A percentile compares a stretch with the other conserved stretches of the same genome.
phyloP scores from a whole-genome alignment of 2,113 vertebrate species.

The Oreochromis niloticus region DNA sequence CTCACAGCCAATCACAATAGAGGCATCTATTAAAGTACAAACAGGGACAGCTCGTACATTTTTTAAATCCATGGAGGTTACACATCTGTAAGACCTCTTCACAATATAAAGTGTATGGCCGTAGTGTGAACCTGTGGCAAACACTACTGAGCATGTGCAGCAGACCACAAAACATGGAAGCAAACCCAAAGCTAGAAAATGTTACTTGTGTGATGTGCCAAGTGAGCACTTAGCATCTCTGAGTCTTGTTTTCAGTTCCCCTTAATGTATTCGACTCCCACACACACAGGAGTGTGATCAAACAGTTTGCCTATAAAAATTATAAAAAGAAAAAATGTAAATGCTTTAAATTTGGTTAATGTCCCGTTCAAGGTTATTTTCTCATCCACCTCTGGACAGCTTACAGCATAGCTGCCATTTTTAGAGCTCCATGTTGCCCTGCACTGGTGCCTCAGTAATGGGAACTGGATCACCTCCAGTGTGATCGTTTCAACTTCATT shows the following conservation, averaged over 20 bases:
- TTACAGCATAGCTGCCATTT: neutral
- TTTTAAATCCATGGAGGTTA: neutral
- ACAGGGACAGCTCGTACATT: neutral
- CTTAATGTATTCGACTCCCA: neutral
- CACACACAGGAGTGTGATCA: neutral
- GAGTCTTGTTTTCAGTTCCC: neutral
- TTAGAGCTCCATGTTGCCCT: neutral
- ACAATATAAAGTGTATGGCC: neutral
- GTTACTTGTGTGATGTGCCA: neutral
- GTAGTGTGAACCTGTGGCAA: neutral
- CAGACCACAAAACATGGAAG: rapidly evolving
- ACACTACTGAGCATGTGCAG: neutral
- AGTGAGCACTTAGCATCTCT: neutral
- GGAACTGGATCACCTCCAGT: neutral
- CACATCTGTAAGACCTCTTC: neutral
- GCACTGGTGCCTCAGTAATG: neutral
- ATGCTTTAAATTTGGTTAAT: neutral
- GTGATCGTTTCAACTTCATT: neutral
- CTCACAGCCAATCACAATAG: neutral
- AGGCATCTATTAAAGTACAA: neutral
- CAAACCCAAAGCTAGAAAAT: neutral
- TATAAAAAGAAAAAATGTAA: neutral
- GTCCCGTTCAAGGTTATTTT: neutral
- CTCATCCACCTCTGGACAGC: neutral
- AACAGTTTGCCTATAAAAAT: neutral